Evolutionary conservation across 2,113 vertebrate species (phyloP), one percentile per base, ranked within the genome.

Genomic region (Megaleporinus macrocephalus): DNA sequence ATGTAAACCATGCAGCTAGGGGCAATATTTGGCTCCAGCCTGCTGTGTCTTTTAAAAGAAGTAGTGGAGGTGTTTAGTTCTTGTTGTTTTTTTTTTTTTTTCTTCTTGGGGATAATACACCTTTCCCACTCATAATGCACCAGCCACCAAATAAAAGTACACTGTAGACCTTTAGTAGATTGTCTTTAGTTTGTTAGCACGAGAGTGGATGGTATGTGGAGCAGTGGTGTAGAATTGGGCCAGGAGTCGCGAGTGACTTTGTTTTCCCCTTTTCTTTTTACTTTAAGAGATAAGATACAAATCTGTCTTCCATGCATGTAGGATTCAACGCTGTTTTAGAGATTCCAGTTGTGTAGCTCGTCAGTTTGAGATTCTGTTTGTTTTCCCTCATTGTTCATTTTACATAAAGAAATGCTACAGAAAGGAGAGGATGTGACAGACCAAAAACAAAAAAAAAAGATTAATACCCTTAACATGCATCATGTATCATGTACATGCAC

Each of bases 251-350:
- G 22, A 20, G 14, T 22, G 18, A 18, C 18, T 69, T 36, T 18
- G 14, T 30, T 68, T 68, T 36, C 24, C 15, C 51, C n/a, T 11
- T 4, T 47, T 27, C 16, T 29, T 11, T n/a, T 44, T n/a, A 63
- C 5, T 24, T 80, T 30, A 86, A 89, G 84, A 90, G 78, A 90
- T 90, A 89, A 90, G 90, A 92, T 62, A 91, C 84, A 90, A 92
- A 88, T 92, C 90, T 82, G 93, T 95, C 94, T 94, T 94, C 93
- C 93, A 92, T 93, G 94, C 93, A 94, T 94, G 94, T 93, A 91
- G 89, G 87, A 89, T 89, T 89, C 89, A 92, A 87, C 88, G 89
- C 81, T 83, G 78, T 82, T 89, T 79, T 80, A 59, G 76, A 69
- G 29, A 44, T 66, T 81, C 62, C 75, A 78, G 61, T 81, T 30